These are phyloP conservation scores for Sturnira hondurensis DNA, from an alignment of 2,113 vertebrate species.

Conservation along the genomic window DNA sequence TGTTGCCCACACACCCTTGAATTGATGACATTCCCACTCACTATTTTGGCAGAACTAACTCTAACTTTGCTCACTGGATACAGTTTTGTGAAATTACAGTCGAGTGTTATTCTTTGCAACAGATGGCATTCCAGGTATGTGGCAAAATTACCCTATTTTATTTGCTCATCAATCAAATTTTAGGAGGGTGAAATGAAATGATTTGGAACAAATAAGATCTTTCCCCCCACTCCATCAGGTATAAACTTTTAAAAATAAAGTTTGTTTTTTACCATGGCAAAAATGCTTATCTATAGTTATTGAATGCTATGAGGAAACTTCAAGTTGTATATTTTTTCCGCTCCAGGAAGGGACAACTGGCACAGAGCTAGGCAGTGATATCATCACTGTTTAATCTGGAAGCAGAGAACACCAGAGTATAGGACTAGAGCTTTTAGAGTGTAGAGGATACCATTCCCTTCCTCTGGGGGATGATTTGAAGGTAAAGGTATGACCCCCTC, in stretches of 20 bases:
- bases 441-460: not conserved
- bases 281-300: not conserved
- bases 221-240: not conserved
- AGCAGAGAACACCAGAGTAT: not conserved
- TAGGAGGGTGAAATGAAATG: constrained; percentile 51
- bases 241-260: constrained; percentile 26
- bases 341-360: not conserved
- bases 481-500: not conserved
- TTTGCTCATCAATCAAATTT: constrained; percentile 58
- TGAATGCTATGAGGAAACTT: not conserved
- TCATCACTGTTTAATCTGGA: not conserved
- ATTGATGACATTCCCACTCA: not conserved
- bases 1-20: not conserved
- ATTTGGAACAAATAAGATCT: constrained; percentile 57
- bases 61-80: not conserved
- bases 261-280: not conserved
- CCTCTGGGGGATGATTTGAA: not conserved
- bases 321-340: not conserved
- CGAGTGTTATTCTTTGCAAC: constrained; percentile 44
- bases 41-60: not conserved
- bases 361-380: not conserved
- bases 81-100: not conserved
- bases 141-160: constrained; percentile 58
- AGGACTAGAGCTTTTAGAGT: not conserved
- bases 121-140: constrained; percentile 62